Percentiles rank a stretch among this genome's conserved stretches.
phyloP scores from a whole-genome alignment of 23 tunicate genomes.

The Ciona savignyi region DNA sequence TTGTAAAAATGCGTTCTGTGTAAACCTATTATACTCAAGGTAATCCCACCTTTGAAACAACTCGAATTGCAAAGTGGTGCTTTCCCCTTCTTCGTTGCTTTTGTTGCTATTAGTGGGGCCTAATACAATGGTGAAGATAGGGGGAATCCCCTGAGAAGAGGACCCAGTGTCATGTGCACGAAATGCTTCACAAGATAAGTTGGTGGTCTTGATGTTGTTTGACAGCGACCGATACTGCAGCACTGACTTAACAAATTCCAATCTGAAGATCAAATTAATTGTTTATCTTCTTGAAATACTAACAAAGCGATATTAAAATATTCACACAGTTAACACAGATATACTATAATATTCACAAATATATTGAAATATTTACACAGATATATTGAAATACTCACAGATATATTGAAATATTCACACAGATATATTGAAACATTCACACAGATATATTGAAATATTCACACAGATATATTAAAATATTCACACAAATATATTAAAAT shows the following conservation, averaged over 20 bases:
- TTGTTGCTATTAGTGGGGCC: slow-evolving; percentile 25
- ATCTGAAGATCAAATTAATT: slow-evolving; percentile 13
- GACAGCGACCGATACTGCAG: slow-evolving; percentile 66
- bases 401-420: too few relatives aligned
- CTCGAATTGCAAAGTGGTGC: slow-evolving; percentile 42
- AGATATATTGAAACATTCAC: too few relatives aligned
- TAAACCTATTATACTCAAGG: too few relatives aligned
- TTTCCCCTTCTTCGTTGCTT: slow-evolving; percentile 6
- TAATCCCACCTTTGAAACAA: slow-evolving; percentile 67
- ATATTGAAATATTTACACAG: too few relatives aligned
- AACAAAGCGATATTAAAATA: too few relatives aligned
- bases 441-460: too few relatives aligned
- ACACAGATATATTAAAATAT: too few relatives aligned
- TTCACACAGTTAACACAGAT: too few relatives aligned
- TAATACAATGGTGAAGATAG: slow-evolving; percentile 50
- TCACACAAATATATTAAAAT: too few relatives aligned
- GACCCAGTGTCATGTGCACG: slow-evolving; percentile 57
- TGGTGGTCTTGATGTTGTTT: slow-evolving; percentile 61
- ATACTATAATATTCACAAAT: too few relatives aligned
- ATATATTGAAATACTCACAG: too few relatives aligned
- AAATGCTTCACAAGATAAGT: slow-evolving; percentile 78
- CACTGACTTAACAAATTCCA: slow-evolving; percentile 76
- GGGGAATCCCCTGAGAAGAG: neutral
- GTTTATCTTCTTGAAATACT: neutral
- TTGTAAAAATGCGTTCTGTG: too few relatives aligned